Evolutionary conservation across 2,888 invertebrate species (phyloP), one percentile per base, ranked within the genome.

Genomic region (Diplazon laetatorius): DNA sequence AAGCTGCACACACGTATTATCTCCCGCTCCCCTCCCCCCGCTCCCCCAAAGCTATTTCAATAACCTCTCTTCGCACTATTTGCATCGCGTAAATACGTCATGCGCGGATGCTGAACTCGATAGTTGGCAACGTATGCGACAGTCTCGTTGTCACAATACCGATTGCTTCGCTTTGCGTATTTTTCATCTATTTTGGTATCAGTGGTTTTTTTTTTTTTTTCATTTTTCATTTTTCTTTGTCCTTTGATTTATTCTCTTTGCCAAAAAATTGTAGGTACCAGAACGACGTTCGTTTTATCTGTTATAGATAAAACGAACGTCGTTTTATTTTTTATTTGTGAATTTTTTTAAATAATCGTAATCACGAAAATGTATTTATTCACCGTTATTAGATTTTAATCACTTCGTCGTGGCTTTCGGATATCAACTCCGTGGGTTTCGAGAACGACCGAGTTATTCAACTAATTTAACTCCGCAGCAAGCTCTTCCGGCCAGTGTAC

Each of bases 401-500:
- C 35, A 25, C 30, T 8, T 8, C 20, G 18, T 30, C 52, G 16
- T 37, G 46, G 44, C 18, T 14, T 35, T 10, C 22, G n/a, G 18
- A 44, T 72, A 66, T 52, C 44, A 71, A 65, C 37, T n/a, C 39
- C 22, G 52, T 59, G 35, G 14, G 59, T 59, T 52, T 25, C 12
- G 37, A n/a, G 66, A 25, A 55, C 52, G 18, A 62, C 60, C 52
- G n/a, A 71, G 60, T 72, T 72, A 68, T 52, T 37, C 52, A 60
- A 71, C 66, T 66, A 76, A 72, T 76, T 76, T 76, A 72, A 76
- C 60, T 66, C 55, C 35, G 14, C 60, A 18, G 12, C 20, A 42
- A 42, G 12, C 55, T 30, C 30, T 50, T 66, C 16, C 52, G n/a
- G 16, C 62, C 18, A 8, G 39, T n/a, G n/a, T n/a, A n/a, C n/a